Base-by-base conservation (phyloP, 2,888 invertebrate species). In the Chymomyza amoena region DNA sequence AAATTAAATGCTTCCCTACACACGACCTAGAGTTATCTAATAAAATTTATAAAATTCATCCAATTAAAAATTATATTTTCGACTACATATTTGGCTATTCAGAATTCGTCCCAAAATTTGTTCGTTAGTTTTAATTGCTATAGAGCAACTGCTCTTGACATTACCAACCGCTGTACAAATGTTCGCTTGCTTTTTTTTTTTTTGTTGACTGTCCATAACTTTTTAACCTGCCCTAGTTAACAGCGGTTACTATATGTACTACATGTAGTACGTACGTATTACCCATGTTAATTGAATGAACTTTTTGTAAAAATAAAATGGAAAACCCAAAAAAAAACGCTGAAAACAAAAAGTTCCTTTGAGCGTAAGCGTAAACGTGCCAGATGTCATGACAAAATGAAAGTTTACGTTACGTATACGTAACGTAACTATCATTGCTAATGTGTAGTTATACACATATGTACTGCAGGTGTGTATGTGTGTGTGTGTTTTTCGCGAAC, bases 261-360 rank as follows among this genome's bases (percentile, higher is more conserved):
- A 32, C 32, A 32, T 32, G 32, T 32, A 32, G 5, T 45, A 45
- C 39, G 39, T 13, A 45, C 13, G 6, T 45, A 45, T 45, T 45
- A 10, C 13, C 39, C 61, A 66, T 61, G 59, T 72, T 81, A 77
- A 84, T 84, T 79, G 79, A 79, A 81, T 76, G 68, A 70, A 72
- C 65, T 66, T 72, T 82, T 70, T 45, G 39, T 10, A 7, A 45
- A 45, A 45, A 13, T 10, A 45, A 45, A 45, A 45, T 32, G 32
- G 4, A 32, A 4, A 32, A 32, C 7, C 32, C 32, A 6, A 32
- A 32, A 32, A 32, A 32, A 32, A 32, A 32, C 32, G 32, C 39
- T 13, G 10, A 45, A 45, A 25, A 9, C 57, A 57, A 10, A 72
- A 76, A 74, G 72, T 76, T 80, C 54, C 69, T 52, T 64, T 54